phyloP scores from a whole-genome alignment of 2,888 invertebrate genomes.

The Steinernema hermaphroditum region DNA sequence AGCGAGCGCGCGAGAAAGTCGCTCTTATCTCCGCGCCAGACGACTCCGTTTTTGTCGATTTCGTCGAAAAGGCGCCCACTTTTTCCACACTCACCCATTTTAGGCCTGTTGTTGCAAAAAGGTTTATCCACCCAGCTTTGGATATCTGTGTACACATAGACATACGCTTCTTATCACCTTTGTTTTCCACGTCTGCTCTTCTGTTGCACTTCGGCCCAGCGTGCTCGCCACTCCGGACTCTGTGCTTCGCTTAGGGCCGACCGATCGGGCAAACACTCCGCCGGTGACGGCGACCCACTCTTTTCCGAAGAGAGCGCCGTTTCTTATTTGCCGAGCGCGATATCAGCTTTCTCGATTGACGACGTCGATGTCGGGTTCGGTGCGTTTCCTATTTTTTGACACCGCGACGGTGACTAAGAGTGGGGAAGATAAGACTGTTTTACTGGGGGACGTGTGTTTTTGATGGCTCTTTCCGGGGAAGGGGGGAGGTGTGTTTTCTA shows the following conservation, averaged over 20 bases:
- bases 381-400: neutral
- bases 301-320: neutral
- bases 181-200: slow-evolving; percentile 22
- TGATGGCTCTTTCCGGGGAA: neutral
- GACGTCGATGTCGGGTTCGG: too few relatives aligned
- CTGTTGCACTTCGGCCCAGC: neutral
- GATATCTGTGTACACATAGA: too few relatives aligned
- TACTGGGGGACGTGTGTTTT: neutral
- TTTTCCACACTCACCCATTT: too few relatives aligned
- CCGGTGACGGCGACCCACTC: neutral
- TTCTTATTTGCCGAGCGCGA: slow-evolving; percentile 6
- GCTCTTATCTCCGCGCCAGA: slow-evolving; percentile 14
- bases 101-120: too few relatives aligned
- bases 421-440: neutral
- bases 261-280: neutral
- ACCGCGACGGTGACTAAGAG: neutral
- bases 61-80: neutral
- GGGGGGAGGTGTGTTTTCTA: too few relatives aligned
- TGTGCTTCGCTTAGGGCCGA: neutral
- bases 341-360: slow-evolving; percentile 14
- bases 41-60: neutral
- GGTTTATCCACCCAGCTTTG: too few relatives aligned
- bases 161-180: neutral
- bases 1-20: neutral
- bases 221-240: neutral